Conservation (phyloP, 2,113 vertebrate species). For the Aleadryas rufinucha region DNA sequence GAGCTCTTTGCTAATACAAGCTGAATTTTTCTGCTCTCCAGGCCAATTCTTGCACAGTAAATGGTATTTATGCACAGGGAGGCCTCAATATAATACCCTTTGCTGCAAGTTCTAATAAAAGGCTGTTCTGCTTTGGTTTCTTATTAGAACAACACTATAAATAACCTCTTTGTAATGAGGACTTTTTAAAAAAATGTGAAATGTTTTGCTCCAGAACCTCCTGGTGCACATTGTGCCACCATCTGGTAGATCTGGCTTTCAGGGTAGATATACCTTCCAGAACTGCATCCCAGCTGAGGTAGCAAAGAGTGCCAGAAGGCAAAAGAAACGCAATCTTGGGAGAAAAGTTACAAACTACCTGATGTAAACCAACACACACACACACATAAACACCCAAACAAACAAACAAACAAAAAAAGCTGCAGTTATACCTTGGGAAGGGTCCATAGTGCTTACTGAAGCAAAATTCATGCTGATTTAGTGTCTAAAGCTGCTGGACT, state of each 20-base stretch:
- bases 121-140: slow-evolving; percentile 37
- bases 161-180: slow-evolving; percentile 51
- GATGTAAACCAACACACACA: background rate
- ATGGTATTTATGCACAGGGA: background rate
- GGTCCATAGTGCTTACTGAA: background rate
- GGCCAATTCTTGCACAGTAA: background rate
- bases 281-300: background rate
- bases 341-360: background rate
- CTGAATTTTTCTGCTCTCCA: background rate
- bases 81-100: slow-evolving; percentile 2
- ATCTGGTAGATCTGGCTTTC: slow-evolving; percentile 13
- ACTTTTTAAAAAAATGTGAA: background rate
- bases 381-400: background rate
- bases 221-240: slow-evolving; percentile 27
- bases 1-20: background rate
- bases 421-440: background rate
- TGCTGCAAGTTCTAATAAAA: slow-evolving; percentile 26
- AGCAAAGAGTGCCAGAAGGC: background rate
- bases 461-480: background rate
- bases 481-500: background rate
- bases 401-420: background rate
- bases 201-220: slow-evolving; percentile 11
- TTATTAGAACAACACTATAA: slow-evolving; percentile 35
- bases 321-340: background rate
- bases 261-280: background rate